These are phyloP conservation scores for Sphyrna mokarran DNA, from an alignment of 2,113 vertebrate species.

Conservation along the genomic window DNA sequence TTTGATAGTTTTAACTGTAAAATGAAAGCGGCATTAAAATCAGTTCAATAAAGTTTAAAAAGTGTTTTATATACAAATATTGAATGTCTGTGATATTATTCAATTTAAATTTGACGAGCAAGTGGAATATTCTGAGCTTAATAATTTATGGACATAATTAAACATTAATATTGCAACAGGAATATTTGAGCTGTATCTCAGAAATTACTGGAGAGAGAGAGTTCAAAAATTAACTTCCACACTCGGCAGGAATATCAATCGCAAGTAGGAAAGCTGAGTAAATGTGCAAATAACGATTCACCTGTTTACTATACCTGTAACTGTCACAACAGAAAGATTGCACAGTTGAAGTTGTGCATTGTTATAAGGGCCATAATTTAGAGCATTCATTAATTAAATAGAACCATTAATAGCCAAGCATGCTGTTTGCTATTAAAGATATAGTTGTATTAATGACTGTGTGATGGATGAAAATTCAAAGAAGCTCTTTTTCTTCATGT, in stretches of 20 bases:
- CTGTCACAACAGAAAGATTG: not conserved
- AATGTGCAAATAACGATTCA: not conserved
- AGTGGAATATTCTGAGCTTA: not conserved
- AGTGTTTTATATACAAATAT: constrained; percentile 37
- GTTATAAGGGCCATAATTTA: not conserved
- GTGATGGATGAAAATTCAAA: not conserved
- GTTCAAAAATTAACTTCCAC: not conserved
- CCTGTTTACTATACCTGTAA: not conserved
- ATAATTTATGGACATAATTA: not conserved
- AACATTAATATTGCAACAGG: no score
- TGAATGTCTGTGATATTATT: constrained; percentile 33
- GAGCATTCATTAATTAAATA: not conserved
- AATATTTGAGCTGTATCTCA: not conserved
- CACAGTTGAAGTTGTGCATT: not conserved
- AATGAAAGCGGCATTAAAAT: constrained; percentile 41
- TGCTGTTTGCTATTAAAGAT: not conserved
- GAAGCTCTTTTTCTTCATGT: not conserved
- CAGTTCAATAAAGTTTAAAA: constrained; percentile 40
- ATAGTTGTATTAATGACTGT: not conserved
- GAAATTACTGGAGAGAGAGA: not conserved
- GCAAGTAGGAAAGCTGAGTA: not conserved
- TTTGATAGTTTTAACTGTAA: constrained; percentile 42
- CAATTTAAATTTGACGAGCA: not conserved
- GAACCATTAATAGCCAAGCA: not conserved
- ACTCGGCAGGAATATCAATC: not conserved